These are phyloP conservation scores for Acrocephalus kingi DNA, from an alignment of 2,113 vertebrate genomes.

Conservation along the genomic window DNA sequence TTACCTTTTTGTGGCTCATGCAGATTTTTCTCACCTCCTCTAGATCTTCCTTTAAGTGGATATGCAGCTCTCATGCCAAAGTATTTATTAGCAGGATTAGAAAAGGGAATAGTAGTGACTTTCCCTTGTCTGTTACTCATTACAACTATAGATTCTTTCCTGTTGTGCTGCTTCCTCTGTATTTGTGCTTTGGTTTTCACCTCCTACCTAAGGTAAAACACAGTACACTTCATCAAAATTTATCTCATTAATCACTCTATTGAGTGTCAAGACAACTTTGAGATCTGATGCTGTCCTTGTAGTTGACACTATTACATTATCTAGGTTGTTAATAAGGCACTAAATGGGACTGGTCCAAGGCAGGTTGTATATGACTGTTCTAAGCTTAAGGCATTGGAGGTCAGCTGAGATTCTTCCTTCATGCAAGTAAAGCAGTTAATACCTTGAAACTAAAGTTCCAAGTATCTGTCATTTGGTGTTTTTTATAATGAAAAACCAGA, in stretches of 20 bases:
- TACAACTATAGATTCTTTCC: not conserved
- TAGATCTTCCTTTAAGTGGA: not conserved
- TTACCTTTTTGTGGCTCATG: not conserved
- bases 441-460: not conserved
- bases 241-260: not conserved
- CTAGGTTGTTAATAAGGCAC: not conserved
- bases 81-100: not conserved
- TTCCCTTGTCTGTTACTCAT: not conserved
- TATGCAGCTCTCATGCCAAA: not conserved
- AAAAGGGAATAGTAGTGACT: not conserved
- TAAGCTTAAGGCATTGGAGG: not conserved
- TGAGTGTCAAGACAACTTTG: not conserved
- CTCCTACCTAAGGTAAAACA: not conserved
- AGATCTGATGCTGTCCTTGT: not conserved
- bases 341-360: not conserved
- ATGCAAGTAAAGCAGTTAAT: not conserved
- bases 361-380: not conserved
- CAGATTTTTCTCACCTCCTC: not conserved
- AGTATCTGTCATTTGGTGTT: not conserved
- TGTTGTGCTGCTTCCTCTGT: accelerated
- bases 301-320: not conserved
- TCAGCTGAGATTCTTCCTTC: not conserved
- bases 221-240: not conserved
- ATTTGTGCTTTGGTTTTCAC: not conserved
- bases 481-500: not conserved